Evolutionary conservation across 2,113 vertebrate species (phyloP).

Genomic region (Columbina picui): DNA sequence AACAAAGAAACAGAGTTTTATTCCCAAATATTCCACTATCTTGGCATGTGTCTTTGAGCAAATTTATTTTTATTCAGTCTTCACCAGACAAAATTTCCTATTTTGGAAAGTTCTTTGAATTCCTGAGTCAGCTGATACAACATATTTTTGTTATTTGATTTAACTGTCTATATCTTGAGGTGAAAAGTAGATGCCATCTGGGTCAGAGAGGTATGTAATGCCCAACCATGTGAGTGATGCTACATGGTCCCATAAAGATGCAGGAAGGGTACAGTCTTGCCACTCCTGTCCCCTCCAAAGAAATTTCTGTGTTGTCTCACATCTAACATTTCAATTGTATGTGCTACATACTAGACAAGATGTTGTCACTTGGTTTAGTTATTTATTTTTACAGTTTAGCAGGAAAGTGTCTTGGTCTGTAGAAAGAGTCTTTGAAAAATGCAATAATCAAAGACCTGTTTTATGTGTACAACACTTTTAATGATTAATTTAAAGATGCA

Average conservation of each 20-base stretch:
- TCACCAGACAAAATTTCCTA: neutral
- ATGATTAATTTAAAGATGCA: neutral
- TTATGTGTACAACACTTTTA: neutral
- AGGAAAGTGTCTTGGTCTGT: neutral
- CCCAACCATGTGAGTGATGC: neutral
- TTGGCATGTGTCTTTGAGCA: neutral
- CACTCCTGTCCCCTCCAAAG: neutral
- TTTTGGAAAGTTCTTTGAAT: neutral
- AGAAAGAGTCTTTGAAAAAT: neutral
- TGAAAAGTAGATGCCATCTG: neutral
- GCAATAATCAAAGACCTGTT: neutral
- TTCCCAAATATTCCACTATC: neutral
- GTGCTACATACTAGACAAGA: neutral
- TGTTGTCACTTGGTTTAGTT: neutral
- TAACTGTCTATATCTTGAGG: neutral
- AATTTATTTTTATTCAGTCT: neutral
- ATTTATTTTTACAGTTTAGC: neutral
- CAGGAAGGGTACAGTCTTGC: neutral
- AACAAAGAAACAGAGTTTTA: neutral
- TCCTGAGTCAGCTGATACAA: neutral
- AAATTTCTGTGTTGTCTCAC: neutral
- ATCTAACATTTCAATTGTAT: neutral
- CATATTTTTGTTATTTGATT: neutral
- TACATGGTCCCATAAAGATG: neutral
- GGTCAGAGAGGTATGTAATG: neutral